Conservation (phyloP, 2,797 vertebrate genomes). For the Babyrousa celebensis region DNA sequence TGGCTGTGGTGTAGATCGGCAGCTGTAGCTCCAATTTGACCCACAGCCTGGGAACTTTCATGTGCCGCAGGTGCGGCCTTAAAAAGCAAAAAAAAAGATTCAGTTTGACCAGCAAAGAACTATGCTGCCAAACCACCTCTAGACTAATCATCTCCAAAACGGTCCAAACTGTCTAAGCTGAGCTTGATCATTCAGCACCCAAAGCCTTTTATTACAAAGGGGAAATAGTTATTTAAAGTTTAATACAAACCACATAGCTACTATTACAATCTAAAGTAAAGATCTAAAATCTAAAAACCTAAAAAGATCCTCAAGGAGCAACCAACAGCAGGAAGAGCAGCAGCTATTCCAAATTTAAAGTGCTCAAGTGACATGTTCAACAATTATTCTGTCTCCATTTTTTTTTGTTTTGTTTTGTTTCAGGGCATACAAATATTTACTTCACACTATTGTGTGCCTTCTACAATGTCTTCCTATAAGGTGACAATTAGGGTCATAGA, state of each 20-base stretch:
- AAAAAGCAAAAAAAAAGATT: not conserved
- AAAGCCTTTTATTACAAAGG: not conserved
- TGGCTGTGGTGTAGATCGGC: too few relatives aligned
- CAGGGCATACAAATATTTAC: not conserved
- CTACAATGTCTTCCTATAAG: not conserved
- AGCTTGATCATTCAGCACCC: not conserved
- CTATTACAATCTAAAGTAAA: conserved; percentile 54
- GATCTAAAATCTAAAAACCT: not conserved
- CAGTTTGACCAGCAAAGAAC: conserved; percentile 25
- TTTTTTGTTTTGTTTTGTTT: not conserved
- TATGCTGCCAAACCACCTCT: conserved; percentile 20
- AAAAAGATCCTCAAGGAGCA: not conserved
- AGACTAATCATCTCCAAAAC: not conserved
- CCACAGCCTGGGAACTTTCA: too few relatives aligned
- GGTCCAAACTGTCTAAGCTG: not conserved
- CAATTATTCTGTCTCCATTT: not conserved
- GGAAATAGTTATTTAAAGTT: conserved; percentile 7
- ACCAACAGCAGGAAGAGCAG: not conserved
- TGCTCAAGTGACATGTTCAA: not conserved
- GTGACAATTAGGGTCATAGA: not conserved
- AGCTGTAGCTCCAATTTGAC: too few relatives aligned
- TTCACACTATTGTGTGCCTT: not conserved
- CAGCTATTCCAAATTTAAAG: not conserved
- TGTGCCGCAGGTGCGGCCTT: too few relatives aligned
- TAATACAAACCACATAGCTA: not conserved